Evolutionary conservation across 2,888 invertebrate species (phyloP), one percentile per base, ranked within the genome.

Genomic region (Tenthredo distinguenda): DNA sequence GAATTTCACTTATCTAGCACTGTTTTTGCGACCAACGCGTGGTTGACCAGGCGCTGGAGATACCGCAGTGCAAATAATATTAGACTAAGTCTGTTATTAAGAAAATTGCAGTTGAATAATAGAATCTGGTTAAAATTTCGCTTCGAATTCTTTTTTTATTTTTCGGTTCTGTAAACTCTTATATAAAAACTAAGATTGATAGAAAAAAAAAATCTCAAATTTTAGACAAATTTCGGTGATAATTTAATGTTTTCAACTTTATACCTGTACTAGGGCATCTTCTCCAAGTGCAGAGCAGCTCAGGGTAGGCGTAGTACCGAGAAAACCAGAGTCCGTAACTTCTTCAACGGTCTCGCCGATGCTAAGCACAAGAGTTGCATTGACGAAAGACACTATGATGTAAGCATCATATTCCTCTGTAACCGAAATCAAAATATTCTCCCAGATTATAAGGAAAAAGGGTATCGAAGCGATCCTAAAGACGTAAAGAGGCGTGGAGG

Each of bases 301-400:
- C n/a, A 99, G 95, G 0, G 99, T 99, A 0, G 99, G 99, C 0
- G 99, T 99, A 0, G 99, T 99, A 86, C 99, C 99, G 91, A 99
- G 95, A 94, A 99, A 99, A 72, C 99, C 99, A 87, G 99, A 99
- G 94, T 99, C 99, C 0, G 99, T 99, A 37, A 99, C 99, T 96
- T 99, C 99, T 94, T 99, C 99, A n/a, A 99, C 99, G 18, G 99
- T 99, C 94, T 99, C 99, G 89, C 99, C 99, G 93, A 99, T 99
- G 90, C 99, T 99, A 91, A 99, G 96, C 88, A 99, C 99, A 92
- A 99, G 96, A 21, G 99, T 99, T 90, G 99, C 99, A 93, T 97
- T 98, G 88, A 99, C 98, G 97, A 99, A 99, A 82, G 99, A 99
- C 91, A 99, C 99, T 94, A 99, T 99, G 95, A 99, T 99, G 95